Conservation (phyloP, 1,140 invertebrate genomes). For the Trichonephila clavata region DNA sequence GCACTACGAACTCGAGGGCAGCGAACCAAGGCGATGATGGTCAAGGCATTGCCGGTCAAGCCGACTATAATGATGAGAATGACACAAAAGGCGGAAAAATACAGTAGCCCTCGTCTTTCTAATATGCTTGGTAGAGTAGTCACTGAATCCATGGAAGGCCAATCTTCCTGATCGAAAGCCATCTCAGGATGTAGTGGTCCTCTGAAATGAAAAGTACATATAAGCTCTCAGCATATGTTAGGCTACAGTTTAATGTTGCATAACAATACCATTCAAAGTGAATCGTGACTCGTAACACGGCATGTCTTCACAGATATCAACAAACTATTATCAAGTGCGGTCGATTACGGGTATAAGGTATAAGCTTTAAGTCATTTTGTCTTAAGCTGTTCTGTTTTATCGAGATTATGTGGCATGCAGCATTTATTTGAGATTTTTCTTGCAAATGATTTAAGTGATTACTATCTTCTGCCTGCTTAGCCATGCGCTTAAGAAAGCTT, state of each 20-base stretch:
- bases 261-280: neutral
- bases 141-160: constrained; percentile 65
- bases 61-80: constrained; percentile 77
- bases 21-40: constrained; percentile 76
- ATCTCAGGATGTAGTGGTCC: neutral
- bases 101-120: constrained; percentile 61
- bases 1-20: constrained; percentile 83
- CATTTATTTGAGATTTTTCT: neutral
- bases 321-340: constrained; percentile 10
- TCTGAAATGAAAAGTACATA: neutral
- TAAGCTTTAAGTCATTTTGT: neutral
- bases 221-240: neutral
- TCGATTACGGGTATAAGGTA: neutral
- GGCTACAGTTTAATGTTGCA: constrained; percentile 21
- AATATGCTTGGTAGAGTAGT: constrained; percentile 65
- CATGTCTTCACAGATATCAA: neutral
- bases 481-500: constrained; percentile 13
- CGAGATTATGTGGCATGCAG: neutral
- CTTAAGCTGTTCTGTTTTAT: neutral
- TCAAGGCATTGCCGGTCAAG: constrained; percentile 77
- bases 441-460: constrained; percentile 23
- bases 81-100: constrained; percentile 75
- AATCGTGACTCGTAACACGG: constrained; percentile 30
- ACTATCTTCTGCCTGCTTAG: neutral
- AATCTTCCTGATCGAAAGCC: constrained; percentile 15